phyloP scores from a whole-genome alignment of 2,888 invertebrate species.

The Iselma pallidipennis region DNA sequence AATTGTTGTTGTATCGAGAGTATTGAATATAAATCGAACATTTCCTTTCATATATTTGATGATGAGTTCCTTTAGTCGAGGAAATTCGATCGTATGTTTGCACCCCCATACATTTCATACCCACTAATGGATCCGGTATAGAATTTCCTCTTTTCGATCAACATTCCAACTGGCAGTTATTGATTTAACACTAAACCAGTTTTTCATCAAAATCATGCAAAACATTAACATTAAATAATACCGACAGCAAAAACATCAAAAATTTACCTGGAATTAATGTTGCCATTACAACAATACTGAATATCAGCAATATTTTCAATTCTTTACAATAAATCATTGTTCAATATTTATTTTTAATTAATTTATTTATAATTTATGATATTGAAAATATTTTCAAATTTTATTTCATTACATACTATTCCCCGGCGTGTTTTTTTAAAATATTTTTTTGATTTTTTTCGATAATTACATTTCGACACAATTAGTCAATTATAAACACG shows the following conservation, averaged over 20 bases:
- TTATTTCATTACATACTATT: background rate
- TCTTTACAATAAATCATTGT: background rate
- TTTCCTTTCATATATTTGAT: background rate
- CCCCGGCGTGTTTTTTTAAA: too few species aligned
- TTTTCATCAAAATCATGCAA: background rate
- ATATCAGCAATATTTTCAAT: background rate
- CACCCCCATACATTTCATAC: slow-evolving; percentile 2
- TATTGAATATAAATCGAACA: background rate
- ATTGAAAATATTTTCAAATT: background rate
- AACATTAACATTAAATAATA: background rate
- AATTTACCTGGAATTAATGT: background rate
- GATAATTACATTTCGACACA: background rate
- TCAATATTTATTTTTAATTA: background rate
- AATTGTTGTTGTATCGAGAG: background rate
- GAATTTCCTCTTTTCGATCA: slow-evolving; percentile 9
- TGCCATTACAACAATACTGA: background rate
- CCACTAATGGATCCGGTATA: slow-evolving; percentile 7
- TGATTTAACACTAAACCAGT: slow-evolving; percentile 2
- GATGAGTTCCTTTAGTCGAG: background rate
- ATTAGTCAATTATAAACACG: background rate
- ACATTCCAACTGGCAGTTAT: slow-evolving; percentile 6
- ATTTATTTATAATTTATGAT: background rate
- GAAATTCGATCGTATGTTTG: slow-evolving; percentile 4
- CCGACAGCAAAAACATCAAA: background rate
- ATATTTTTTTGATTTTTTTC: background rate